These are phyloP conservation scores for Shargacucullia verbasci DNA, from an alignment of 2,888 invertebrate species.

Conservation along the genomic window DNA sequence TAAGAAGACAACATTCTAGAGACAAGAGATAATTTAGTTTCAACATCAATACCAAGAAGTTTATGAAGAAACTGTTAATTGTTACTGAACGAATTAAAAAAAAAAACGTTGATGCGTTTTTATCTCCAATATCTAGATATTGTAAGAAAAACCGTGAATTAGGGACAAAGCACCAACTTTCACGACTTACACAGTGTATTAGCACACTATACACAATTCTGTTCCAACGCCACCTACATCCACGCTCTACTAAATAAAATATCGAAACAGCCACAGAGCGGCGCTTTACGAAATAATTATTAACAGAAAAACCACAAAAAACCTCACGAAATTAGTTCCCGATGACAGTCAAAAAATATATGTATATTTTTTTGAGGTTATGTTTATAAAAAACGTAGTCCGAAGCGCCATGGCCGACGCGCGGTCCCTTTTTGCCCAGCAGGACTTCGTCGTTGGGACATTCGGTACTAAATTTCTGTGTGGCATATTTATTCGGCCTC, in stretches of 20 bases:
- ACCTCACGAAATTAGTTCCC: conserved; percentile 87
- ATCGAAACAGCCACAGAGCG: conserved; percentile 60
- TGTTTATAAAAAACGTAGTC: conserved; percentile 68
- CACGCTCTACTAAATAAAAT: conserved; percentile 15
- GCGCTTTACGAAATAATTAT: conserved; percentile 82
- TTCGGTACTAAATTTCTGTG: conserved; percentile 82
- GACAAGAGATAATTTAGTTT: too few species aligned
- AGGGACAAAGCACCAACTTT: conserved; percentile 24
- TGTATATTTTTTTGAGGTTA: conserved; percentile 77
- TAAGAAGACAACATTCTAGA: too few species aligned
- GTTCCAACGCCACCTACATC: conserved; percentile 19
- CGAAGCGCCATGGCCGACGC: conserved; percentile 81
- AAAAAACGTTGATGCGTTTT: too few species aligned
- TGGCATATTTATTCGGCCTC: conserved; percentile 85
- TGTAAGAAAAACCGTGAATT: conserved; percentile 36
- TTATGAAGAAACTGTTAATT: too few species aligned
- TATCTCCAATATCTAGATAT: not conserved
- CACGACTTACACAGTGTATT: conserved; percentile 14
- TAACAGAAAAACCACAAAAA: conserved; percentile 85
- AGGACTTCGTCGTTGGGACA: conserved; percentile 67
- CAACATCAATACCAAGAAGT: too few species aligned
- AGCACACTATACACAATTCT: conserved; percentile 18
- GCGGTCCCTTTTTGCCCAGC: conserved; percentile 82
- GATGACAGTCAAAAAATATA: conserved; percentile 88
- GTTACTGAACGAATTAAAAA: too few species aligned